These are phyloP conservation scores for Drepana arcuata DNA, from an alignment of 1,140 invertebrate genomes.

Conservation along the genomic window DNA sequence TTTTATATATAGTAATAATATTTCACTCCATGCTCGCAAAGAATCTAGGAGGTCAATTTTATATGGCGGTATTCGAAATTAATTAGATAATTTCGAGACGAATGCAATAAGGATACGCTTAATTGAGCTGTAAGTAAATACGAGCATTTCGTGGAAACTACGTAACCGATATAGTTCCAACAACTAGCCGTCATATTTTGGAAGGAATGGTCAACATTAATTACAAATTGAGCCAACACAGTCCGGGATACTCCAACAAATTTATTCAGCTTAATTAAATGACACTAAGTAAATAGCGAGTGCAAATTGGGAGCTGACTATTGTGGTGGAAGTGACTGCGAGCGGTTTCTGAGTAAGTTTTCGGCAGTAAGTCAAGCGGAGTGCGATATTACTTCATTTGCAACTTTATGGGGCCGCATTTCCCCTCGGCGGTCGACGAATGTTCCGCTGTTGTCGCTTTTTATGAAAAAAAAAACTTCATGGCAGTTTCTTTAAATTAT, in stretches of 20 bases:
- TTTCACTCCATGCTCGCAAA: too few relatives aligned
- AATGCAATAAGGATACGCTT: too few relatives aligned
- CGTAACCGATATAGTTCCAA: too few relatives aligned
- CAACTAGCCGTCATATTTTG: too few relatives aligned
- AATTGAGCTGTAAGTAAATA: too few relatives aligned
- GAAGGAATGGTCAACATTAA: constrained; percentile 27
- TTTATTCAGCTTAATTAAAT: constrained; percentile 33
- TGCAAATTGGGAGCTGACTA: constrained; percentile 19
- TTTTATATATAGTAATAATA: too few relatives aligned
- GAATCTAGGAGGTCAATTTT: too few relatives aligned
- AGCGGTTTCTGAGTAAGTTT: constrained; percentile 16
- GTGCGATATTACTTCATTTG: constrained; percentile 48
- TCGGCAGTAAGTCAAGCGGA: constrained; percentile 23
- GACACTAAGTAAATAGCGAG: constrained; percentile 23
- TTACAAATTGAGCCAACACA: constrained; percentile 16
- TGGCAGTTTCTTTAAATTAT: constrained; percentile 45
- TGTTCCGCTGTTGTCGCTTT: constrained; percentile 21
- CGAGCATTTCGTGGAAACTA: too few relatives aligned
- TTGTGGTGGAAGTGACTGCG: constrained; percentile 11
- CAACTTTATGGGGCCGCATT: constrained; percentile 47
- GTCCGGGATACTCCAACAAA: constrained; percentile 5
- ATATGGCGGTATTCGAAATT: too few relatives aligned
- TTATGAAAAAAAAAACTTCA: constrained; percentile 37
- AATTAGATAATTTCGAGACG: too few relatives aligned
- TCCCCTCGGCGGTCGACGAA: constrained; percentile 23